Evolutionary conservation across 2,888 invertebrate genomes (phyloP).

Genomic region (Ypsolopha sequella): DNA sequence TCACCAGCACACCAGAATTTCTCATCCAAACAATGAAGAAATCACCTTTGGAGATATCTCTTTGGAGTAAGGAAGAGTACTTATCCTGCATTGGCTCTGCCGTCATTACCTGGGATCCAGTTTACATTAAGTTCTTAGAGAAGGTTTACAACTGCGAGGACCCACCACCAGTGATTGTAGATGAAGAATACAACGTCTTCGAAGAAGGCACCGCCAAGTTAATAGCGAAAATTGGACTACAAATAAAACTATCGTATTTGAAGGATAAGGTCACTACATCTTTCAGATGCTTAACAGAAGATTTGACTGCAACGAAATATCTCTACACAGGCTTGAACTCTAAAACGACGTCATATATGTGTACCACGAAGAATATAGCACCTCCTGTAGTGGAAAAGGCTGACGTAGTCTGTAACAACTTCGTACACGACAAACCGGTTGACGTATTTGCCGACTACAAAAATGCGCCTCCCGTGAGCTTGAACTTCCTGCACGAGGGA

Average conservation of each 20-base stretch:
- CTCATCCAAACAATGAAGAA: conserved; percentile 49
- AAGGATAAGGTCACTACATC: conserved; percentile 46
- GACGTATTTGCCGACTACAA: conserved; percentile 40
- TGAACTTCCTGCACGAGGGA: conserved; percentile 36
- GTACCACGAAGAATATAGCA: conserved; percentile 55
- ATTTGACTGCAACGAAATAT: conserved; percentile 41
- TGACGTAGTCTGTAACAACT: conserved; percentile 42
- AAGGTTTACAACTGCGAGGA: conserved; percentile 27
- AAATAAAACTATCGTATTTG: conserved; percentile 45
- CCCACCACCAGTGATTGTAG: conserved; percentile 32
- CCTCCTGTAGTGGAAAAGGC: conserved; percentile 41
- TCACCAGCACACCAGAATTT: conserved; percentile 47
- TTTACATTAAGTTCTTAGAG: conserved; percentile 36
- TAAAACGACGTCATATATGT: conserved; percentile 54
- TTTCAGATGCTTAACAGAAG: conserved; percentile 55
- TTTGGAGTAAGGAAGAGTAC: conserved; percentile 57
- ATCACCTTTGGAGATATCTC: conserved; percentile 40
- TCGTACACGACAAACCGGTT: conserved; percentile 32
- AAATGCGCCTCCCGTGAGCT: conserved; percentile 52
- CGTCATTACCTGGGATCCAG: conserved; percentile 46
- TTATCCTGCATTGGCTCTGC: conserved; percentile 41
- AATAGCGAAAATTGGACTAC: conserved; percentile 49
- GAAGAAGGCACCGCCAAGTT: conserved; percentile 52
- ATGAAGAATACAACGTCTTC: conserved; percentile 55
- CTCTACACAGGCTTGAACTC: conserved; percentile 57